phyloP scores from a whole-genome alignment of 2,113 vertebrate genomes.

The Rhynchopsitta pachyrhyncha region DNA sequence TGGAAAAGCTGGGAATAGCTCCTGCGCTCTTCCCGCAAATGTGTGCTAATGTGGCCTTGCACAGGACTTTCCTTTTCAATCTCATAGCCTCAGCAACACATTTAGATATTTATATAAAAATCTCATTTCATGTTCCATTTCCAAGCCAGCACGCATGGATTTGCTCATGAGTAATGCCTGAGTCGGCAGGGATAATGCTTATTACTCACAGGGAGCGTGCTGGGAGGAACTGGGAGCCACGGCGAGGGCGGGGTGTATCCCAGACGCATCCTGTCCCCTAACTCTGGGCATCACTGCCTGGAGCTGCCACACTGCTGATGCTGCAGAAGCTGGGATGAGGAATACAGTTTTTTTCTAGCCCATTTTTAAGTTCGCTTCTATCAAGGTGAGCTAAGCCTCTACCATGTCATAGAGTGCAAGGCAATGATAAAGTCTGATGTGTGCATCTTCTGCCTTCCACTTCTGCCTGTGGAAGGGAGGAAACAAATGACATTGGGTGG shows the following conservation, averaged over 20 bases:
- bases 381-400: not conserved
- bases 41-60: not conserved
- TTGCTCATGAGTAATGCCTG: slow-evolving; percentile 38
- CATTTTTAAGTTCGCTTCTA: not conserved
- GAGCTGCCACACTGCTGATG: not conserved
- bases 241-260: not conserved
- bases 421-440: not conserved
- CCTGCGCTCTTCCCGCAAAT: not conserved
- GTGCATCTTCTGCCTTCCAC: not conserved
- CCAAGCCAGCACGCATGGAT: slow-evolving; percentile 13
- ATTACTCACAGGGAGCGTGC: slow-evolving; percentile 19
- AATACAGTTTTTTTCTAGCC: not conserved
- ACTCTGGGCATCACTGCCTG: not conserved
- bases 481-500: not conserved
- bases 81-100: not conserved
- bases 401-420: rapidly evolving
- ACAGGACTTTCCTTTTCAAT: not conserved
- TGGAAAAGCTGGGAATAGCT: not conserved
- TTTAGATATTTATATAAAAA: not conserved
- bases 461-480: slow-evolving; percentile 24
- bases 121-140: not conserved
- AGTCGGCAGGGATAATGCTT: slow-evolving; percentile 36
- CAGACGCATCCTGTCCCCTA: not conserved
- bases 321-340: not conserved
- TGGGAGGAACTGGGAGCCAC: slow-evolving; percentile 16